Conservation (phyloP, 2,113 vertebrate genomes). For the Phaetusa simplex region DNA sequence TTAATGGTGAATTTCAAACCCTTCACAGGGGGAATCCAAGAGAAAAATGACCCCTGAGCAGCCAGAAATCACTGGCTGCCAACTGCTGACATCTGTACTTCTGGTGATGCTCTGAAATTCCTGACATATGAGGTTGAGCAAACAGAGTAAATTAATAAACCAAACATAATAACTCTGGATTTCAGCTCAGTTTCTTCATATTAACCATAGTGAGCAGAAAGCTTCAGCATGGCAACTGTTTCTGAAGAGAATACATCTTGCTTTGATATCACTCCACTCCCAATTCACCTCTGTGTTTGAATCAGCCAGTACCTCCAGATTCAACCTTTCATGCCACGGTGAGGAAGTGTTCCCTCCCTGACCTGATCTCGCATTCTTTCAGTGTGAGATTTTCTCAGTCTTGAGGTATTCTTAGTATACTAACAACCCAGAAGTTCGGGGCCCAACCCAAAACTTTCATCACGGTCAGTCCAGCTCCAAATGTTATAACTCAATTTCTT, state of each 20-base stretch:
- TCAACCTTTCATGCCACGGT: not conserved
- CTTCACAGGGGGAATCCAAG: not conserved
- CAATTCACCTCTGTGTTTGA: not conserved
- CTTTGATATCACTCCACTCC: not conserved
- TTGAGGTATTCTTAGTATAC: not conserved
- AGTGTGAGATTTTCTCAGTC: not conserved
- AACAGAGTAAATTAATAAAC: conserved; percentile 39
- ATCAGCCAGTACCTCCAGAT: not conserved
- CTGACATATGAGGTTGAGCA: not conserved
- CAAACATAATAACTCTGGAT: not conserved
- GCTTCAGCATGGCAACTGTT: not conserved
- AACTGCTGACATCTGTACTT: not conserved
- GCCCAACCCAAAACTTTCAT: not conserved
- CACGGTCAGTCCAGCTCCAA: not conserved
- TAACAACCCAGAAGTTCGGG: not conserved
- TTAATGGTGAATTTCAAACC: conserved; percentile 24
- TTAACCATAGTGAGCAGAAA: not conserved
- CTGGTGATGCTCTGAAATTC: conserved; percentile 18
- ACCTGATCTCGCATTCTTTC: not conserved
- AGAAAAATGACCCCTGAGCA: conserved; percentile 25
- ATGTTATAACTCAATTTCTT: not conserved
- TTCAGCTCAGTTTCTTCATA: not conserved
- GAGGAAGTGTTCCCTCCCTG: not conserved
- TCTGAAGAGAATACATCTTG: not conserved
- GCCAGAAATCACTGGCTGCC: not conserved